These are phyloP conservation scores for Scaptomyza pallida DNA, from an alignment of 1,140 invertebrate species.

Conservation along the genomic window DNA sequence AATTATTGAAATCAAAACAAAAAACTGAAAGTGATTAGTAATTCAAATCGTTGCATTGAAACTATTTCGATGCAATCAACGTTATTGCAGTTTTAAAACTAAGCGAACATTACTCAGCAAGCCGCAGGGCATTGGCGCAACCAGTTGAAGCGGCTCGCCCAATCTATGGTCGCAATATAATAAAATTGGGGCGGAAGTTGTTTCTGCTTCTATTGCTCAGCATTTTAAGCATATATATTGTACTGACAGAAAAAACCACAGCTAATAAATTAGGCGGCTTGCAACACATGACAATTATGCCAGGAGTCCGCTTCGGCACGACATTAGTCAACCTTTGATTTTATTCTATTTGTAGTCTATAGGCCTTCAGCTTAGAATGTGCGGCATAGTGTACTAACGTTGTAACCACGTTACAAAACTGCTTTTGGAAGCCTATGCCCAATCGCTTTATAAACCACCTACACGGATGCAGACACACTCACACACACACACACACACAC, in stretches of 20 bases:
- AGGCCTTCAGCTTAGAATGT: constrained; percentile 18
- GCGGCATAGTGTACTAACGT: not conserved
- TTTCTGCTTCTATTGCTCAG: constrained; percentile 20
- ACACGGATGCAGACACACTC: not conserved
- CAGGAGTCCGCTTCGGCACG: constrained; percentile 12
- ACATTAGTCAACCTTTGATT: constrained; percentile 16
- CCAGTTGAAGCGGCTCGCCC: constrained; percentile 19
- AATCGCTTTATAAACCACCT: constrained; percentile 17
- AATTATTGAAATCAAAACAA: no score
- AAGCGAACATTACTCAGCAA: constrained; percentile 9
- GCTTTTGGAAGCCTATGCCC: not conserved
- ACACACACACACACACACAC: constrained; percentile 6
- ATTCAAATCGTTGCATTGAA: constrained; percentile 54
- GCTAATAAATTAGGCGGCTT: constrained; percentile 28
- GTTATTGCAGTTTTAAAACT: constrained; percentile 37
- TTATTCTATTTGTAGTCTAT: not conserved
- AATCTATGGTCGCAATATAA: constrained; percentile 21
- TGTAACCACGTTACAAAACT: not conserved
- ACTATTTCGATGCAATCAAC: constrained; percentile 49
- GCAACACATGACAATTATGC: constrained; percentile 28
- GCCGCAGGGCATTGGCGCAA: constrained; percentile 24
- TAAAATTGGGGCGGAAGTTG: constrained; percentile 31
- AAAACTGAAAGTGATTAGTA: constrained; percentile 44
- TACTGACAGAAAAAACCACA: constrained; percentile 9
- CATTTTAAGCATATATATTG: not conserved